These are phyloP conservation scores for Apodemia zela DNA, from an alignment of 2,888 invertebrate species.

Conservation along the genomic window DNA sequence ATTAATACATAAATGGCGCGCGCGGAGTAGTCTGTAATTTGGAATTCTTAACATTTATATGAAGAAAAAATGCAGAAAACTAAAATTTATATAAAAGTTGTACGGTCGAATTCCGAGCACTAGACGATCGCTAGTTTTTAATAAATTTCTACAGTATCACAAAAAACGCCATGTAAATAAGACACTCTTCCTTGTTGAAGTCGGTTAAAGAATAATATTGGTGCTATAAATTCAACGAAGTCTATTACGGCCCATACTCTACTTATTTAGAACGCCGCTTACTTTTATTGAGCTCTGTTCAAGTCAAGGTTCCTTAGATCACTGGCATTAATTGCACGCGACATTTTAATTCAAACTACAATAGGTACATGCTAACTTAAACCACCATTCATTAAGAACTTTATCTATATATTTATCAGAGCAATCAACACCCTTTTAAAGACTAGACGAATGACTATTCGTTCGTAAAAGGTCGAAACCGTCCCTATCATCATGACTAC, in stretches of 20 bases:
- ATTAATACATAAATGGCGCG: too few relatives aligned
- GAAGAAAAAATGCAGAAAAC: too few relatives aligned
- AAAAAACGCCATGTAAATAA: too few relatives aligned
- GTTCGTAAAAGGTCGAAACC: too few relatives aligned
- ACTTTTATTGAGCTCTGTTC: slow-evolving; percentile 38
- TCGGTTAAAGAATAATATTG: not conserved
- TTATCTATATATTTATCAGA: not conserved
- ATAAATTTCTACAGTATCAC: too few relatives aligned
- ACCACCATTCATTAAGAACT: not conserved
- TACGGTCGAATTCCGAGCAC: too few relatives aligned
- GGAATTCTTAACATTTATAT: too few relatives aligned
- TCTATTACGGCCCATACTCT: slow-evolving; percentile 22
- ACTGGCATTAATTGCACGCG: slow-evolving; percentile 35
- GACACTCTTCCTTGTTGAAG: not conserved
- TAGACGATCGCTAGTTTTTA: too few relatives aligned
- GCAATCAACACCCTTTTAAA: not conserved
- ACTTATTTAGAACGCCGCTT: slow-evolving; percentile 33
- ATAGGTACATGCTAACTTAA: not conserved
- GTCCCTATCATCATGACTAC: not conserved
- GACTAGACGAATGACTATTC: too few relatives aligned
- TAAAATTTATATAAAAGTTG: too few relatives aligned
- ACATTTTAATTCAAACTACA: slow-evolving; percentile 18
- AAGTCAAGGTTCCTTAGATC: slow-evolving; percentile 39
- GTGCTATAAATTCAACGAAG: slow-evolving; percentile 14
- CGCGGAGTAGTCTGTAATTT: too few relatives aligned